Evolutionary conservation across 2,797 vertebrate genomes (phyloP).

Genomic region (Sus cebifrons): DNA sequence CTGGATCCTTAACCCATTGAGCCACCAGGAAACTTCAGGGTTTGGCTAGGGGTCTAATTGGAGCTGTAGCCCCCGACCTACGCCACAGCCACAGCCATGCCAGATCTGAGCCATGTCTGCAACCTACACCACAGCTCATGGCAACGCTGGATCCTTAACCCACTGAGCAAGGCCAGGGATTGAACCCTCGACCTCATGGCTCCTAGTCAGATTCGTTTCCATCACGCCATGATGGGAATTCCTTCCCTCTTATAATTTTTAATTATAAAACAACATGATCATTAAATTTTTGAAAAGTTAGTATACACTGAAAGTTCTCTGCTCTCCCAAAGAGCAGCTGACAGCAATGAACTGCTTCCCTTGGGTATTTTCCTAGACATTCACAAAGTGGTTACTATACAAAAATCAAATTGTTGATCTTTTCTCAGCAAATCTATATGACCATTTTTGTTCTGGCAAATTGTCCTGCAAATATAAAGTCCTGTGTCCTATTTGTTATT

Average conservation of each 20-base stretch:
- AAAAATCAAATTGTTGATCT: not conserved
- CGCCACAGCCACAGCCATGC: too few relatives aligned
- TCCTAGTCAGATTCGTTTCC: too few relatives aligned
- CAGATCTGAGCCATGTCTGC: too few relatives aligned
- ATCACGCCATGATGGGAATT: too few relatives aligned
- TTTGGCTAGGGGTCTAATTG: too few relatives aligned
- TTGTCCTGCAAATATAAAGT: not conserved
- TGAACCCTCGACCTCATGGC: too few relatives aligned
- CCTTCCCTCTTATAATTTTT: not conserved
- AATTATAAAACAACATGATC: not conserved
- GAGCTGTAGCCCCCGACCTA: too few relatives aligned
- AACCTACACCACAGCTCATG: too few relatives aligned
- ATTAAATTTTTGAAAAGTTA: not conserved
- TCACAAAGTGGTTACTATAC: not conserved
- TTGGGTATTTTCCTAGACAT: not conserved
- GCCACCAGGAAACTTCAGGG: too few relatives aligned
- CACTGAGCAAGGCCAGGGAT: too few relatives aligned
- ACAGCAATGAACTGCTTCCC: not conserved
- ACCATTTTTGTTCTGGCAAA: slow-evolving; percentile 19
- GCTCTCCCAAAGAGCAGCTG: not conserved
- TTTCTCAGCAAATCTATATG: not conserved
- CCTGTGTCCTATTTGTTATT: not conserved
- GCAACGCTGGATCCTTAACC: too few relatives aligned
- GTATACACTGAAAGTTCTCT: not conserved
- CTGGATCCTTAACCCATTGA: too few relatives aligned